Evolutionary conservation across 2,797 vertebrate genomes (phyloP).

Genomic region (Onychomys arenicola): DNA sequence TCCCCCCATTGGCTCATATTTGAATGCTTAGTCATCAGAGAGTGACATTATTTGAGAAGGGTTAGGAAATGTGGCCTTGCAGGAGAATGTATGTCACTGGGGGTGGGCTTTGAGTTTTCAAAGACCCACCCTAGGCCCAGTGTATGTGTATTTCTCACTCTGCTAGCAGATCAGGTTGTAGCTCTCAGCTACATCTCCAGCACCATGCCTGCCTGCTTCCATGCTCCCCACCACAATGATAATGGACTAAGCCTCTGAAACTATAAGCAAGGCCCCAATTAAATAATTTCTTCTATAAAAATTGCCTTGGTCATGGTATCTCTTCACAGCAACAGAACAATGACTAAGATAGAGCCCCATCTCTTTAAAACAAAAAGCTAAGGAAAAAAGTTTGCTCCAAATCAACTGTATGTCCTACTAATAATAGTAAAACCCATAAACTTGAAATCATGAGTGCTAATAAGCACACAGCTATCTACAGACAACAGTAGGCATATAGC

Average conservation of each 20-base stretch:
- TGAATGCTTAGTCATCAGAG: background rate
- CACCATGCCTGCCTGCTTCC: background rate
- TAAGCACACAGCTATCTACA: conserved; percentile 37
- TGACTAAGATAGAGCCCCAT: background rate
- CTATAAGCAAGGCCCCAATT: background rate
- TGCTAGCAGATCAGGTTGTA: background rate
- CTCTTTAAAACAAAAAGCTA: background rate
- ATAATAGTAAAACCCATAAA: conserved; percentile 42
- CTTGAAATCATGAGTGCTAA: conserved; percentile 50
- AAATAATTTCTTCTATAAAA: background rate
- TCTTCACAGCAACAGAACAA: background rate
- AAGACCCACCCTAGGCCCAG: background rate
- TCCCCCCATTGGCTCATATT: background rate
- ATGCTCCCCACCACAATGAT: background rate
- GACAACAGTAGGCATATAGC: conserved; percentile 20
- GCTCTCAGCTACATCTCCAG: background rate
- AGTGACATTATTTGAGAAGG: background rate
- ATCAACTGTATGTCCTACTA: conserved; percentile 53
- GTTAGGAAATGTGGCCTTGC: background rate
- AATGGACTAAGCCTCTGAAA: background rate
- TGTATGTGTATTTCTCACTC: background rate
- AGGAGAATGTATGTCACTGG: background rate
- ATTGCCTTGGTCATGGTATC: background rate
- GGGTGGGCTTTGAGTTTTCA: background rate
- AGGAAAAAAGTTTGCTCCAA: conserved; percentile 5